Evolutionary conservation across 2,888 invertebrate genomes (phyloP).

Genomic region (Lasioglossum leucozonium): DNA sequence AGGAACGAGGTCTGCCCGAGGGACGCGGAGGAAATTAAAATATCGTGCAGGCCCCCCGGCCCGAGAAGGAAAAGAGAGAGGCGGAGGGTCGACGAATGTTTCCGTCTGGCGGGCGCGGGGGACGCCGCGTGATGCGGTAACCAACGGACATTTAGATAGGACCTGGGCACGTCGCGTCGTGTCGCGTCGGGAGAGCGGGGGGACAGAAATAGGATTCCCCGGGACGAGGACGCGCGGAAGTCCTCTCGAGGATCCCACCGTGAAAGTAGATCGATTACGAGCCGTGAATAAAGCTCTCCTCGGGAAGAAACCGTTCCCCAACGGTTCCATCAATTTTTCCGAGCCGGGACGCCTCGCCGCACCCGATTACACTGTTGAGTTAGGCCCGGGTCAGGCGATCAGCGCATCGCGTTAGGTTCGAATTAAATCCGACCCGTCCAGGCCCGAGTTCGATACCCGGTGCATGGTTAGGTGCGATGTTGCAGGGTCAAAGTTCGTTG

Average conservation of each 20-base stretch:
- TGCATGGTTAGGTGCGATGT: neutral
- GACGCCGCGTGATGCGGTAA: slow-evolving; percentile 42
- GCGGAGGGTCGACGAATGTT: slow-evolving; percentile 5
- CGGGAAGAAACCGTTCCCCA: neutral
- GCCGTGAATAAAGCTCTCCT: slow-evolving; percentile 20
- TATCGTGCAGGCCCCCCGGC: neutral
- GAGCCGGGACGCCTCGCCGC: neutral
- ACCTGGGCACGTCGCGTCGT: slow-evolving; percentile 32
- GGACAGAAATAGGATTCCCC: slow-evolving; percentile 50
- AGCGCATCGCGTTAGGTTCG: neutral
- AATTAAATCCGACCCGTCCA: neutral
- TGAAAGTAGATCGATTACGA: slow-evolving; percentile 44
- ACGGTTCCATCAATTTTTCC: slow-evolving; percentile 10
- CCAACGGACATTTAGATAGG: slow-evolving; percentile 54
- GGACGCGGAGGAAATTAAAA: slow-evolving; percentile 7
- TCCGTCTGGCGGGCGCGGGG: neutral
- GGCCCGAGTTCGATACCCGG: neutral
- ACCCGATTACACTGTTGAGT: neutral
- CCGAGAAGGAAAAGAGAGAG: neutral
- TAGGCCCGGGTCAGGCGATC: neutral
- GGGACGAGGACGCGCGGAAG: slow-evolving; percentile 24
- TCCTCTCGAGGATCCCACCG: slow-evolving; percentile 37
- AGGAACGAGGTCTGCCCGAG: neutral
- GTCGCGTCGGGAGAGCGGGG: neutral
- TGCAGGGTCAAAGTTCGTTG: neutral